phyloP scores from a whole-genome alignment of 2,797 vertebrate species.

The Spinus pinus region DNA sequence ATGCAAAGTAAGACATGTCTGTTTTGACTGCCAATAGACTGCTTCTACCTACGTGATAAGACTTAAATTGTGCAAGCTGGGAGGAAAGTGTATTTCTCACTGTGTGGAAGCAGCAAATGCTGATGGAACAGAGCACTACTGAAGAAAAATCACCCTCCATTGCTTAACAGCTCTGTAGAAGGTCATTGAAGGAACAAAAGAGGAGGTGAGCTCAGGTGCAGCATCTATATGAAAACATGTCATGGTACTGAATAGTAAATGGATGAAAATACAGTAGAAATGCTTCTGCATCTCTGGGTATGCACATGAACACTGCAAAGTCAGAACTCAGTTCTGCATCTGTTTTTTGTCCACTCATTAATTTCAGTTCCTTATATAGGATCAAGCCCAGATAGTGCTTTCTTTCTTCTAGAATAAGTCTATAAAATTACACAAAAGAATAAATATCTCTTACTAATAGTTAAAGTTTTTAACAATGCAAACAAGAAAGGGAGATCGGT shows the following conservation, averaged over 20 bases:
- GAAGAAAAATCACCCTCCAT: background rate
- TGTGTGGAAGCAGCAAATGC: background rate
- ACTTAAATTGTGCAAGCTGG: constrained; percentile 50
- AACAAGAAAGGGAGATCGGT: background rate
- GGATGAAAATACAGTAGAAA: background rate
- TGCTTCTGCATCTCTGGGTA: background rate
- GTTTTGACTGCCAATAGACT: constrained; percentile 63
- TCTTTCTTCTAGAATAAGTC: background rate
- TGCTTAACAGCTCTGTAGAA: background rate
- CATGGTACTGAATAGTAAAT: background rate
- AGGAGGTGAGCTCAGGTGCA: background rate
- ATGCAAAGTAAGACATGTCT: constrained; percentile 58
- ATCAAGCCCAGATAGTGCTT: background rate
- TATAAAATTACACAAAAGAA: background rate
- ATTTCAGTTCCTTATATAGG: background rate
- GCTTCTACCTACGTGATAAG: constrained; percentile 55
- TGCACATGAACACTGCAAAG: background rate
- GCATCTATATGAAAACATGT: background rate
- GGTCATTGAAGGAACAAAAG: background rate
- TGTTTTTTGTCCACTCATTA: background rate
- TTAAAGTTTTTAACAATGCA: background rate
- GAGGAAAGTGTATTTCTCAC: constrained; percentile 25
- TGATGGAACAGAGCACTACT: background rate
- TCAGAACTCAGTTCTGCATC: background rate
- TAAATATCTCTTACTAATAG: background rate